phyloP scores from a whole-genome alignment of 1,140 invertebrate genomes.

The Hypsibius dujardini region DNA sequence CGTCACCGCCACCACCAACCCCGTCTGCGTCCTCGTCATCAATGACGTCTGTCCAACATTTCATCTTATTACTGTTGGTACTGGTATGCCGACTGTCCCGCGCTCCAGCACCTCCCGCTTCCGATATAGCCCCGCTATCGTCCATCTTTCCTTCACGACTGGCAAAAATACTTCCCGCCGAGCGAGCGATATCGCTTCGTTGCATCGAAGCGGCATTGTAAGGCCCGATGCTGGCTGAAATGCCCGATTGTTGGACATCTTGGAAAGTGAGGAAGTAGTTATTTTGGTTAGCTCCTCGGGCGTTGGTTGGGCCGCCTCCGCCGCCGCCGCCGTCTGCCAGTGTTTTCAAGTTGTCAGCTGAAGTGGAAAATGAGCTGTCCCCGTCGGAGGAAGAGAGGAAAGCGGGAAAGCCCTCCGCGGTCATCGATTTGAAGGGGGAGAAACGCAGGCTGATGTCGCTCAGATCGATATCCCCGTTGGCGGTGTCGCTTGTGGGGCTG shows the following conservation, averaged over 20 bases:
- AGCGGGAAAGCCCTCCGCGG: neutral
- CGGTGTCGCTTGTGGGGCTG: too few relatives aligned
- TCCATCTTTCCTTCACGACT: too few relatives aligned
- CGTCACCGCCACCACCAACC: neutral
- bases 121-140: too few relatives aligned
- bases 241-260: neutral
- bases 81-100: neutral
- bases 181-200: too few relatives aligned
- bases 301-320: neutral
- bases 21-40: neutral
- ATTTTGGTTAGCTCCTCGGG: neutral
- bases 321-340: neutral
- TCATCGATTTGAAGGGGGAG: neutral
- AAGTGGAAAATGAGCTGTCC: neutral
- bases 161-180: too few relatives aligned
- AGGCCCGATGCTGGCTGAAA: too few relatives aligned
- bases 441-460: slow-evolving; percentile 8
- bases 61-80: slow-evolving; percentile 4
- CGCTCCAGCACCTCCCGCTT: too few relatives aligned
- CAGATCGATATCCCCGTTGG: neutral
- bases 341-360: neutral
- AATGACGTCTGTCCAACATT: neutral
- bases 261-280: neutral
- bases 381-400: neutral
- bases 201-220: too few relatives aligned